Base-by-base conservation (phyloP, 2,888 invertebrate species). In the Conops quadrifasciatus region DNA sequence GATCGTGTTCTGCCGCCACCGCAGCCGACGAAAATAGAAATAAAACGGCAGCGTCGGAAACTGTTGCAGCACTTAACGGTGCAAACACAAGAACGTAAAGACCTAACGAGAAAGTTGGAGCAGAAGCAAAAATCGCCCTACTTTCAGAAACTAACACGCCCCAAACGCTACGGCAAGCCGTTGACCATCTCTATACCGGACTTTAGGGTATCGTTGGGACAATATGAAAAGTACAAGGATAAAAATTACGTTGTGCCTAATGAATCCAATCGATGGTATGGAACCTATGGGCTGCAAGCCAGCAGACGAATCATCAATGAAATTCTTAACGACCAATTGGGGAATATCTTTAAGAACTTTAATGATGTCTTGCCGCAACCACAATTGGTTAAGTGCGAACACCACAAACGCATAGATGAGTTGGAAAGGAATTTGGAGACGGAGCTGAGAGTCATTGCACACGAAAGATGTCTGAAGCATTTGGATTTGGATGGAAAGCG, bases 1-100 rank as follows among this genome's bases (percentile, higher is more conserved):
- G 84, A 85, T 68, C 81, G 77, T 58, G 72, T 85, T 67, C 73
- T 86, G 7, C 85, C 85, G 2, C 73, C 76, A 21, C 77, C 77
- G 1, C 71, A 79, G 28, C 62, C 36, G 1, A 67, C 79, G 13
- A 66, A 62, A 11, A 59, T 60, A 28, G 69, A 73, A 1, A 68
- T 73, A 13, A 19, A 74, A 24, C 69, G 16, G 62, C 72, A 0
- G 67, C 49, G 3, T 15, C 49, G 51, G 3, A 49, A 47, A n/a
- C n/a, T n/a, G 58, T 65, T 62, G 21, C 45, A 16, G 43, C 13
- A 19, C 11, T 49, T 45, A 62, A 28, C 3, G 16, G 7, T 13
- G 15, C 19, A 26, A 49, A 4, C 47, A 1, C 21, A 21, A n/a
- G 4, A 13, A 13, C 28, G n/a, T 2, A n/a, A n/a, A n/a, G n/a